A percentile compares a stretch with the other conserved stretches of the same genome.
Conservation (phyloP, 2,888 invertebrate genomes). For the Cecidostiba fungosa region DNA sequence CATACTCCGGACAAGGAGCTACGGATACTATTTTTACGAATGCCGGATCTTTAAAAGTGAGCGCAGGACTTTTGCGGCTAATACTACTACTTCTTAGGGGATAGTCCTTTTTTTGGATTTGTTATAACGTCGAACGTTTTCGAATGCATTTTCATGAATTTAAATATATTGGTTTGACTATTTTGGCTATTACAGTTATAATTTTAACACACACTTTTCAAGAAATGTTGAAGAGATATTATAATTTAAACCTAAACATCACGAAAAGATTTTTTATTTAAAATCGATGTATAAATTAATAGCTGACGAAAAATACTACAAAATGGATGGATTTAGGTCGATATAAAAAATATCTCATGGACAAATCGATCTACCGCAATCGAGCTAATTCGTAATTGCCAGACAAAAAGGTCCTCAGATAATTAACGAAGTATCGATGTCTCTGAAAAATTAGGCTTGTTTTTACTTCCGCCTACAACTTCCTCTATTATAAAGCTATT, state of each 20-base stretch:
- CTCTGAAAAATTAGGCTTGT: neutral
- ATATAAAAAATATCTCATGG: conserved; percentile 29
- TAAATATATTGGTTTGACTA: no score
- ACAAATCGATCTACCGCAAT: conserved; percentile 36
- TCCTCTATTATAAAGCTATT: neutral
- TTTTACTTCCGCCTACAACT: conserved; percentile 1
- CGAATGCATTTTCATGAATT: no score
- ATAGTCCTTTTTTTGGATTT: neutral
- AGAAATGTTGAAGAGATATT: no score
- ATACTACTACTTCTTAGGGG: neutral
- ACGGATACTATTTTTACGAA: neutral
- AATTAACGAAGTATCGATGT: conserved; percentile 2
- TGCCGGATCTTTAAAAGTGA: neutral
- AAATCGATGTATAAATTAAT: neutral
- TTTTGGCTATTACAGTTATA: no score
- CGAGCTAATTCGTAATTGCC: conserved; percentile 36
- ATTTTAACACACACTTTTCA: no score
- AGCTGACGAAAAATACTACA: neutral
- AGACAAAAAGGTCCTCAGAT: neutral
- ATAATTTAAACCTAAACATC: no score
- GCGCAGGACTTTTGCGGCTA: conserved; percentile 14
- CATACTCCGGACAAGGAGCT: neutral
- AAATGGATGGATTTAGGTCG: neutral
- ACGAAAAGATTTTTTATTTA: neutral
- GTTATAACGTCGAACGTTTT: neutral